phyloP scores from a whole-genome alignment of 1,140 invertebrate genomes.

The Tachypleus tridentatus region DNA sequence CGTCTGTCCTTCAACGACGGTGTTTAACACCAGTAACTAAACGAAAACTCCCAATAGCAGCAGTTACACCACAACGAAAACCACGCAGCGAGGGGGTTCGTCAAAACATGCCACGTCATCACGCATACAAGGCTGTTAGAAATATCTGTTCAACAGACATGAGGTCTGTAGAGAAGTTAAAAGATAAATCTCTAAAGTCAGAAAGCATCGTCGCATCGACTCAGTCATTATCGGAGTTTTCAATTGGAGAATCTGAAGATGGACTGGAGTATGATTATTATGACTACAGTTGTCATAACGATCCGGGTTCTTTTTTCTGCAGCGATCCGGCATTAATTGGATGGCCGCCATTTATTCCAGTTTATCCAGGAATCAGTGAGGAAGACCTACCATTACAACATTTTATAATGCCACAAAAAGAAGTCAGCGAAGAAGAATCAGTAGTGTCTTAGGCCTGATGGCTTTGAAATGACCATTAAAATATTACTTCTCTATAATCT shows the following conservation, averaged over 20 bases:
- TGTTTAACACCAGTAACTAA: neutral
- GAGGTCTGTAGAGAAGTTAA: too few relatives aligned
- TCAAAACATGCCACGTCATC: too few relatives aligned
- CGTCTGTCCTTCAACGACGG: too few relatives aligned
- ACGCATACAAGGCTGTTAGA: too few relatives aligned
- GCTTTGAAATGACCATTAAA: too few relatives aligned
- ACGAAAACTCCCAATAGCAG: neutral
- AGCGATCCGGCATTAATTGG: conserved; percentile 15
- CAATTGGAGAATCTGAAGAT: conserved; percentile 19
- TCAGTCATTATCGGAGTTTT: conserved; percentile 16
- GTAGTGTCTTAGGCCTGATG: too few relatives aligned
- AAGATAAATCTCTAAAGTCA: too few relatives aligned
- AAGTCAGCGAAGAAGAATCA: too few relatives aligned
- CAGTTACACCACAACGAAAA: neutral
- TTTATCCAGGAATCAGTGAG: conserved; percentile 14
- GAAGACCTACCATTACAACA: conserved; percentile 16
- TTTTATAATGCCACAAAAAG: conserved; percentile 8
- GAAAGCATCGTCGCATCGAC: too few relatives aligned
- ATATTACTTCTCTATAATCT: too few relatives aligned
- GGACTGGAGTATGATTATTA: conserved; percentile 25
- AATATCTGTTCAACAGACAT: too few relatives aligned
- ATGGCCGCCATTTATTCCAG: conserved; percentile 20
- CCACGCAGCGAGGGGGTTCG: neutral
- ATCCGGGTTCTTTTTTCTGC: conserved; percentile 22
- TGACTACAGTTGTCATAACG: conserved; percentile 22